These are phyloP conservation scores for Diachasmimorpha longicaudata DNA, from an alignment of 1,140 invertebrate species.

Conservation along the genomic window DNA sequence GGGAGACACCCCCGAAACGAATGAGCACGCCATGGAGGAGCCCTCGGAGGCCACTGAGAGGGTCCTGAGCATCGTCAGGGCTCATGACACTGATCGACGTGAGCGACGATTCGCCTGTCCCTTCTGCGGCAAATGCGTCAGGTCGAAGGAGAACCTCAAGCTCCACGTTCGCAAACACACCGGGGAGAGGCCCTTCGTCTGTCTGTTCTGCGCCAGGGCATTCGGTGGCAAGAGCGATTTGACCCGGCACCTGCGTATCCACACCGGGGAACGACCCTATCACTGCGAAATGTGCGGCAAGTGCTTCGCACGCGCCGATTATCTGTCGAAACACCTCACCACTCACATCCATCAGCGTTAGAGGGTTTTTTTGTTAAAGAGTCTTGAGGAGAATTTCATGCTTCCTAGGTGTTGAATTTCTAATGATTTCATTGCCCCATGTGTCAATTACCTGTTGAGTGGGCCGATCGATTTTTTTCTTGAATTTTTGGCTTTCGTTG, in stretches of 20 bases:
- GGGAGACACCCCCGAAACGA: constrained; percentile 36
- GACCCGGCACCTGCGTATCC: constrained; percentile 83
- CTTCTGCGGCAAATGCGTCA: constrained; percentile 87
- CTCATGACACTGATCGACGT: constrained; percentile 49
- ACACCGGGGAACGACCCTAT: constrained; percentile 85
- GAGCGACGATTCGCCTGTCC: constrained; percentile 79
- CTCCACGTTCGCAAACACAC: constrained; percentile 89
- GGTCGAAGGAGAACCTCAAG: constrained; percentile 87
- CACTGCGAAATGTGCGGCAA: constrained; percentile 91
- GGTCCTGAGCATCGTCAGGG: constrained; percentile 41
- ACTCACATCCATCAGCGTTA: constrained; percentile 78
- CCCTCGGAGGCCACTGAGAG: constrained; percentile 45
- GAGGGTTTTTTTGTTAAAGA: constrained; percentile 22
- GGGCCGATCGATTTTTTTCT: neutral
- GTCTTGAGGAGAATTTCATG: neutral
- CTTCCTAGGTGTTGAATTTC: neutral
- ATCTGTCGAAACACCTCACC: constrained; percentile 88
- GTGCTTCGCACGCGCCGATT: constrained; percentile 87
- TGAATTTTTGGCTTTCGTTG: neutral
- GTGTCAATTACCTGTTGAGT: constrained; percentile 47
- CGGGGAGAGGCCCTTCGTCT: constrained; percentile 85
- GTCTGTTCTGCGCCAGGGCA: constrained; percentile 83
- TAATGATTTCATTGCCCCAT: constrained; percentile 14
- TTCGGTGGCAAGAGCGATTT: constrained; percentile 88
- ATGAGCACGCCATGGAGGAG: constrained; percentile 40